Evolutionary conservation across 2,888 invertebrate species (phyloP).

Genomic region (Sarcophaga carnaria): DNA sequence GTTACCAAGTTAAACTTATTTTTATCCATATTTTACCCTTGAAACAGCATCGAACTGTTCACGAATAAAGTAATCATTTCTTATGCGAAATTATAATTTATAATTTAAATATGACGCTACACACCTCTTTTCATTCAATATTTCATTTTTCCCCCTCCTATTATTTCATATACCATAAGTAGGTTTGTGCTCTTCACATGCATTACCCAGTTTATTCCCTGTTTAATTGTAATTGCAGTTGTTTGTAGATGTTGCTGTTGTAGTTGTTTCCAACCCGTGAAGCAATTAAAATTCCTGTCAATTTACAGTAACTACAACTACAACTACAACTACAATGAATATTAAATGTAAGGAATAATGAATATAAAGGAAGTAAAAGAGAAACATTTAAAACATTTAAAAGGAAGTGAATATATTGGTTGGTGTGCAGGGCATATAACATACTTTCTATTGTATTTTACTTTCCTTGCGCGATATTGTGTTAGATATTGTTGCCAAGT

Average conservation of each 20-base stretch:
- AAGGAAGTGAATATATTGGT: neutral
- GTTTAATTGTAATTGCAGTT: constrained; percentile 2
- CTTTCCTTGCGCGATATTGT: no score
- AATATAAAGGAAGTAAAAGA: neutral
- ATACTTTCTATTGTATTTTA: neutral
- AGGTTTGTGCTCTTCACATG: neutral
- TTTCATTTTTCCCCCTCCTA: neutral
- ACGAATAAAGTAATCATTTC: constrained; percentile 8
- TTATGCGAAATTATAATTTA: constrained; percentile 36
- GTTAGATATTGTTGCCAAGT: neutral
- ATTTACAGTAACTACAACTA: constrained; percentile 27
- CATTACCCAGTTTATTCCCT: constrained; percentile 17
- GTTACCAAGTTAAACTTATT: neutral
- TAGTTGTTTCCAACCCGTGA: constrained; percentile 22
- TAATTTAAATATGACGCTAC: constrained; percentile 26
- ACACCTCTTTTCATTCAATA: constrained; percentile 21
- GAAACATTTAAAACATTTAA: neutral
- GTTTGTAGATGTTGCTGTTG: neutral
- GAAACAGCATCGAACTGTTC: neutral
- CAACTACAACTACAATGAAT: neutral
- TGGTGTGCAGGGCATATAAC: neutral
- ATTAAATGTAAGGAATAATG: neutral
- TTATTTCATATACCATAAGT: neutral
- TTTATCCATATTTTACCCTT: neutral
- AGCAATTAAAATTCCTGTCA: constrained; percentile 65